Conservation (phyloP, 2,797 vertebrate genomes). For the Poliocrania exsul region DNA sequence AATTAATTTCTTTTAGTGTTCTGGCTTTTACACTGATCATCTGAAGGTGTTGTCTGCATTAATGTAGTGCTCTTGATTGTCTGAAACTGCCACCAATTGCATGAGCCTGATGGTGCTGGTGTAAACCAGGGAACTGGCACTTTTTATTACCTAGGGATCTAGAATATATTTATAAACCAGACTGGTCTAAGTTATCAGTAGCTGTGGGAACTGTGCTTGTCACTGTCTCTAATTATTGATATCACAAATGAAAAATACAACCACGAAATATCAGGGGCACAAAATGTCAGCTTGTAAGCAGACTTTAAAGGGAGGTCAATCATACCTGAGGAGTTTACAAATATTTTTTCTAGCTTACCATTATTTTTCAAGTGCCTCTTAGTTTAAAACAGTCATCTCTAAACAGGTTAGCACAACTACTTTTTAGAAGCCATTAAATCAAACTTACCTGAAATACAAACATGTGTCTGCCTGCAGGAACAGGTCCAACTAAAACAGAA, state of each 20-base stretch:
- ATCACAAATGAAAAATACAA: not conserved
- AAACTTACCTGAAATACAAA: conserved; percentile 84
- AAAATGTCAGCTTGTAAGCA: not conserved
- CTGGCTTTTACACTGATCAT: not conserved
- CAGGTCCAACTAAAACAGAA: conserved; percentile 83
- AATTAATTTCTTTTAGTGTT: not conserved
- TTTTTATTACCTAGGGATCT: not conserved
- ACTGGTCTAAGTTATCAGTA: not conserved
- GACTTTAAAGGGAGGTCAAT: not conserved
- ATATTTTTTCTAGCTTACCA: not conserved
- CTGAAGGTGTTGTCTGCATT: not conserved
- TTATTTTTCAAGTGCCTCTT: not conserved
- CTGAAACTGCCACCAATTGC: not conserved
- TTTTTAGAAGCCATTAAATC: conserved; percentile 1
- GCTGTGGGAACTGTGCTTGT: not conserved
- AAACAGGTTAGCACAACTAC: not conserved
- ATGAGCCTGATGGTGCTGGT: not conserved
- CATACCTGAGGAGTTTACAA: not conserved
- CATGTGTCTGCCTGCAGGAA: conserved; percentile 83
- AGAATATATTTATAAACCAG: not conserved
- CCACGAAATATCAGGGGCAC: not conserved
- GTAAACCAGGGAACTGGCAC: not conserved
- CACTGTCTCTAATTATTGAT: not conserved
- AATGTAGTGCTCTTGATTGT: not conserved
- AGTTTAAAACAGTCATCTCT: not conserved